Percentiles rank a stretch among this genome's conserved stretches.
These are phyloP conservation scores for Atherinosoma microstoma DNA, from an alignment of 2,797 vertebrate species.

Conservation along the genomic window DNA sequence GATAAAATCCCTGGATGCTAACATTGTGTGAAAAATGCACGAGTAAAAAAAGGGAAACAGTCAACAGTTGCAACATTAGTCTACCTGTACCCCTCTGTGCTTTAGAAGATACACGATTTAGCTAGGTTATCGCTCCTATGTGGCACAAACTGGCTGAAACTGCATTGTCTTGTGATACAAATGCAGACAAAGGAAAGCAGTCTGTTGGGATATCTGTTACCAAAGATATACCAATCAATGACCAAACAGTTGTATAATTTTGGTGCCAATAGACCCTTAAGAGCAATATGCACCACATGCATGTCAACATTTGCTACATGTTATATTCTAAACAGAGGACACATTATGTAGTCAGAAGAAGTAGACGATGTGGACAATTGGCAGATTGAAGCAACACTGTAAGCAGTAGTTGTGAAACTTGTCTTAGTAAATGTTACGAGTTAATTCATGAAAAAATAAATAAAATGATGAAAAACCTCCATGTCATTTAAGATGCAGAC, in stretches of 20 bases:
- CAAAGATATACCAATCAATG: background rate
- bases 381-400: no score
- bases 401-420: no score
- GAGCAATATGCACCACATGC: background rate
- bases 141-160: background rate
- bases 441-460: background rate
- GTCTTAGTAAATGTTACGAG: no score
- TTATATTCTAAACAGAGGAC: background rate
- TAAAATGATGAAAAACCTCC: background rate
- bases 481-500: background rate
- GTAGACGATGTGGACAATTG: no score
- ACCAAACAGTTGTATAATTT: background rate
- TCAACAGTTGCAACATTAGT: slow-evolving; percentile 7
- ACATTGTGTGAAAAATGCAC: slow-evolving; percentile 26
- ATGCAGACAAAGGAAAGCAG: background rate
- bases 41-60: slow-evolving; percentile 13
- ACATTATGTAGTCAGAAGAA: no score
- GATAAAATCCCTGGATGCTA: slow-evolving; percentile 19
- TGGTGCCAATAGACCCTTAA: background rate
- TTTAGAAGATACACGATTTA: background rate
- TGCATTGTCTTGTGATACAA: background rate
- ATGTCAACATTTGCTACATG: background rate
- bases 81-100: slow-evolving; percentile 4
- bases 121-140: background rate
- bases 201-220: background rate